Evolutionary conservation across 37 sponge, comb jelly and placozoan species (phyloP).

Genomic region (Halisarca cf. caerulea): DNA sequence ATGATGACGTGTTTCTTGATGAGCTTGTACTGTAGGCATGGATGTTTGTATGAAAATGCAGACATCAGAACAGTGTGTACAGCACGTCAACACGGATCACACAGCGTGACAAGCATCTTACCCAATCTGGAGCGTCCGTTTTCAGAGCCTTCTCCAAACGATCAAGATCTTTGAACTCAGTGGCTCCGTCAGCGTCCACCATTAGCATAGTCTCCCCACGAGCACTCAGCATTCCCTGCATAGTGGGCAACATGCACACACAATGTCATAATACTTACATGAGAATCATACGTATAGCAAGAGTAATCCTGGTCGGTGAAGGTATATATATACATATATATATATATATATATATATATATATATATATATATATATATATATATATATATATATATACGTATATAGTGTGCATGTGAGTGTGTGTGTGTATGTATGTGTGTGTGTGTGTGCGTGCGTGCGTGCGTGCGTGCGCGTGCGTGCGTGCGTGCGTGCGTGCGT

Average conservation of each 20-base stretch:
- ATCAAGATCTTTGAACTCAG: conserved; percentile 79
- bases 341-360: not conserved
- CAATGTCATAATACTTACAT: too few relatives aligned
- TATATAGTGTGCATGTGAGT: too few relatives aligned
- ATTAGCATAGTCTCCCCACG: conserved; percentile 84
- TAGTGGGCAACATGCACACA: too few relatives aligned
- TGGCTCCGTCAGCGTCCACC: conserved; percentile 98
- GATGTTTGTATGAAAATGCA: too few relatives aligned
- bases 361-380: too few relatives aligned
- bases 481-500: too few relatives aligned
- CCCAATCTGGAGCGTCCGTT: conserved; percentile 41
- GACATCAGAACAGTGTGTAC: not conserved
- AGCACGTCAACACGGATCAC: not conserved
- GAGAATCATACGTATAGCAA: not conserved
- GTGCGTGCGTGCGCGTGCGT: too few relatives aligned
- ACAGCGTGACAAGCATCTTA: conserved; percentile 1
- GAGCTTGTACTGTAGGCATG: too few relatives aligned
- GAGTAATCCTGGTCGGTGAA: not conserved
- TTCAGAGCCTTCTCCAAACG: conserved; percentile 75
- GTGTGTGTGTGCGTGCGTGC: too few relatives aligned
- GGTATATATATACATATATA: not conserved
- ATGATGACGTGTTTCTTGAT: too few relatives aligned
- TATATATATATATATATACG: too few relatives aligned
- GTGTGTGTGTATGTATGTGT: too few relatives aligned
- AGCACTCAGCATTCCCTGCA: conserved; percentile 92